Evolutionary conservation across 2,888 invertebrate genomes (phyloP).

Genomic region (Leptopterna dolabrata): DNA sequence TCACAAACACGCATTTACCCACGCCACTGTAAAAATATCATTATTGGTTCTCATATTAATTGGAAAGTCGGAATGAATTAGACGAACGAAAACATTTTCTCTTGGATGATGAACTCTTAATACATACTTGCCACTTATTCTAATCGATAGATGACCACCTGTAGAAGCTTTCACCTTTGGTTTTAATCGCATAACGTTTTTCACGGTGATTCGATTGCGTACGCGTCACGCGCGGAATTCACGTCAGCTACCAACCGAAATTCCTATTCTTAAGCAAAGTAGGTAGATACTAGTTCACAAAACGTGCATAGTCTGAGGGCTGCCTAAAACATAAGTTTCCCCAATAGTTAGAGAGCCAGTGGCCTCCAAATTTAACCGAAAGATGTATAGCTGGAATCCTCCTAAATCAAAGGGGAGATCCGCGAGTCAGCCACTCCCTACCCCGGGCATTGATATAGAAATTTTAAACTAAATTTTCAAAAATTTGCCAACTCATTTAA

Average conservation of each 20-base stretch:
- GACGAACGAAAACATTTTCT: neutral
- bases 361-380: too few species aligned
- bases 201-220: neutral
- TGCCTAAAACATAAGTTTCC: too few species aligned
- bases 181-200: neutral
- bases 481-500: too few species aligned
- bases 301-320: too few species aligned
- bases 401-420: too few species aligned
- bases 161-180: neutral
- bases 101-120: constrained; percentile 1
- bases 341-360: too few species aligned
- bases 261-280: too few species aligned
- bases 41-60: constrained; percentile 29
- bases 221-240: neutral
- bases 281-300: too few species aligned
- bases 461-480: too few species aligned
- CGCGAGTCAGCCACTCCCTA: too few species aligned
- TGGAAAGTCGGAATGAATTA: constrained; percentile 30
- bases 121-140: neutral
- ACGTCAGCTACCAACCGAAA: neutral
- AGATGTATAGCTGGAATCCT: too few species aligned
- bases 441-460: too few species aligned
- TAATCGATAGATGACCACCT: constrained; percentile 11
- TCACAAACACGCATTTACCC: constrained; percentile 34
- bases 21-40: constrained; percentile 29